Conservation (phyloP, 2,113 vertebrate species). For the Rhinoptilus africanus region DNA sequence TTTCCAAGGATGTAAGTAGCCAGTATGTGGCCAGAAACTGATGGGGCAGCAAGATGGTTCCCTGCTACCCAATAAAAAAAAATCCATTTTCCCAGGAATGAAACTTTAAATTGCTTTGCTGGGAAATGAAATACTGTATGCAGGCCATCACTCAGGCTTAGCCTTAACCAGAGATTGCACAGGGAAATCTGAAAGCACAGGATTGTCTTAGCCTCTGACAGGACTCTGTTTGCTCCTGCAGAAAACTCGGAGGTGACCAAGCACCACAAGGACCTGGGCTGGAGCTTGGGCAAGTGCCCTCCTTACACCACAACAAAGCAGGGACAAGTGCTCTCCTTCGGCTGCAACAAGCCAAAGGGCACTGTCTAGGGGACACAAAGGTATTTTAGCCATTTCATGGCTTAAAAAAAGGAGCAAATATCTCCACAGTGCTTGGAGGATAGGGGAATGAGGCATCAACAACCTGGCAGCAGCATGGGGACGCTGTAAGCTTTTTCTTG, state of each 20-base stretch:
- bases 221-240: not conserved
- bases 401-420: not conserved
- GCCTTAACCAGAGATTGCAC: no score
- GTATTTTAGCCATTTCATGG: not conserved
- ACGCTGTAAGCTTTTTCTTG: not conserved
- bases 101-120: not conserved
- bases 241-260: not conserved
- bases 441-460: not conserved
- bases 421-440: fast-evolving
- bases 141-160: not conserved
- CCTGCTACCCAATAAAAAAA: not conserved
- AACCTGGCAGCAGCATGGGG: not conserved
- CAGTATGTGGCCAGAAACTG: fast-evolving
- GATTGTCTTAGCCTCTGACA: not conserved
- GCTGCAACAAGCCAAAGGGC: not conserved
- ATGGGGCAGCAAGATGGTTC: not conserved
- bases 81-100: not conserved
- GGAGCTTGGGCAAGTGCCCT: not conserved
- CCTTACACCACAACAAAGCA: not conserved
- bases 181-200: not conserved
- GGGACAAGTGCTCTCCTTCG: not conserved
- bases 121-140: not conserved
- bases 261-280: not conserved
- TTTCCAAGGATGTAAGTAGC: not conserved
- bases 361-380: not conserved